Evolutionary conservation across 1,140 invertebrate species (phyloP), one percentile per base, ranked within the genome.

Genomic region (Diachasma alloeum): DNA sequence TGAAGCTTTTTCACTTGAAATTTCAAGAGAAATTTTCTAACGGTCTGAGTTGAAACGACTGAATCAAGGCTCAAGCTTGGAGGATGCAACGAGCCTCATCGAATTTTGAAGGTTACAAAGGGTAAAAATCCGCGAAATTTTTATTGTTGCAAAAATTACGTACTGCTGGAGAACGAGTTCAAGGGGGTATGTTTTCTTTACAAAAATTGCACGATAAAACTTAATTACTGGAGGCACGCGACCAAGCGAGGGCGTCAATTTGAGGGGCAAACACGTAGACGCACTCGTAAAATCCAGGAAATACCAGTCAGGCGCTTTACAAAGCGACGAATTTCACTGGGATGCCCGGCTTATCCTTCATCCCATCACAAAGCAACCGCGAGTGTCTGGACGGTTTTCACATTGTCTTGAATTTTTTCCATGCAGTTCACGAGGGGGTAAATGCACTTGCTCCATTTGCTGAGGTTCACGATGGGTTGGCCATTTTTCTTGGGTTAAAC

Each of bases 191-290:
- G 15, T 19, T 56, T 56, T 56, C 10, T 48, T 6, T 0, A 6
- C 1, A 17, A 17, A 19, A 56, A 19, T 56, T 56, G 19, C 15
- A 56, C 2, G 48, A 56, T 56, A 19, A 22, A 11, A n/a, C 19
- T 53, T 76, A 76, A 76, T 76, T 71, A 71, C 56, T 48, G 15
- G 31, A 26, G 36, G 37, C 77, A 73, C 70, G 77, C 74, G 74
- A 78, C 70, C 66, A 39, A 66, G 37, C 46, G 70, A 72, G 48
- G 72, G 74, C 77, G 70, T 78, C 17, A 72, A 48, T 72, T 72
- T 59, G 48, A 37, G 46, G 46, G 48, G 19, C 26, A 36, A 74
- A 74, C 39, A 66, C 36, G 63, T 39, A 42, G 19, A 44, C 56
- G 39, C 4, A 22, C 24, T 63, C n/a, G 72, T 53, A 74, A 74